phyloP scores from a whole-genome alignment of 2,113 vertebrate species.

The Thermophis baileyi region DNA sequence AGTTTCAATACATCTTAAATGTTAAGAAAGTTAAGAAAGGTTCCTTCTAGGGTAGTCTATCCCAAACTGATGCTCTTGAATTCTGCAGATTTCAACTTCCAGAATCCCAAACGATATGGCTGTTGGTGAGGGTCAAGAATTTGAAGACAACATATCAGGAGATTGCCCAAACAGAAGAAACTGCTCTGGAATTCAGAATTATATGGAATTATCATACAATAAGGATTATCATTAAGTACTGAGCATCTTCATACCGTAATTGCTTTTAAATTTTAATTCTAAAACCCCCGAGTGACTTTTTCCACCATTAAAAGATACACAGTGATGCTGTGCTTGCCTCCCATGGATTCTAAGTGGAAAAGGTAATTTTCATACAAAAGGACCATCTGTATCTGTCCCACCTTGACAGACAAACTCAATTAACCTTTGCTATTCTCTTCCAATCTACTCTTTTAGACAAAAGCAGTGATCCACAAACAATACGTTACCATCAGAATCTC shows the following conservation, averaged over 20 bases:
- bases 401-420: slow-evolving; percentile 93
- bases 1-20: background rate
- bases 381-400: slow-evolving; percentile 74
- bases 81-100: background rate
- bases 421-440: slow-evolving; percentile 98
- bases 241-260: background rate
- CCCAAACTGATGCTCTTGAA: background rate
- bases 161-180: background rate
- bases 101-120: background rate
- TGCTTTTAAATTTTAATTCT: slow-evolving; percentile 14
- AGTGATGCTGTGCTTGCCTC: slow-evolving; percentile 57
- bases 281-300: slow-evolving; percentile 45
- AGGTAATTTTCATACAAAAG: slow-evolving; percentile 44
- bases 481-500: slow-evolving; percentile 86
- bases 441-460: slow-evolving; percentile 79
- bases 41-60: background rate
- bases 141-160: background rate
- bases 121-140: background rate
- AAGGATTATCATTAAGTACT: background rate
- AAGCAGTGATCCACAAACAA: slow-evolving; percentile 90
- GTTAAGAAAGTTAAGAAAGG: background rate
- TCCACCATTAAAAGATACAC: slow-evolving; percentile 29
- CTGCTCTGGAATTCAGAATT: background rate
- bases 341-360: slow-evolving; percentile 68
- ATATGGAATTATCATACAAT: background rate